Percentiles rank a stretch among this genome's conserved stretches.
Evolutionary conservation across 1,140 invertebrate species (phyloP).

Genomic region (Trachymyrmex septentrionalis): DNA sequence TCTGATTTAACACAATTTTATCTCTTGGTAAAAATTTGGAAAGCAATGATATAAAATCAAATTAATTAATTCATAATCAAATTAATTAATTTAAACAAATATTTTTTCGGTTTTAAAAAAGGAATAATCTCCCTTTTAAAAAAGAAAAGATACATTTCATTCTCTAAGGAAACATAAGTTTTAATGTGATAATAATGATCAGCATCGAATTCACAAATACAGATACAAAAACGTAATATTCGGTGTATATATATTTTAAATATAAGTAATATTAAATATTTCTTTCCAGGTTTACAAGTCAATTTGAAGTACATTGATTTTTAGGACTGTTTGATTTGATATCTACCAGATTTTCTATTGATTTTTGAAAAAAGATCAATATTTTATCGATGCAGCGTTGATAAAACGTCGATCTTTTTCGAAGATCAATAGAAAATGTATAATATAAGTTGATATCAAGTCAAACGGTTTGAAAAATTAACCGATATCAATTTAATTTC

Average conservation of each 20-base stretch:
- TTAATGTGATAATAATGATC: not conserved
- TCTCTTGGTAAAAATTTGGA: not conserved
- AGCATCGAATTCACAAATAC: not conserved
- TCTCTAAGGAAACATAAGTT: not conserved
- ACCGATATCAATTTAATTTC: too few relatives aligned
- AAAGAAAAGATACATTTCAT: not conserved
- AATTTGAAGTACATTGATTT: too few relatives aligned
- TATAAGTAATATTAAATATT: not conserved
- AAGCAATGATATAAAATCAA: not conserved
- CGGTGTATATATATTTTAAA: not conserved
- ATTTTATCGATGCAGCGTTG: too few relatives aligned
- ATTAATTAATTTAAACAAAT: not conserved
- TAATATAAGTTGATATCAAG: too few relatives aligned
- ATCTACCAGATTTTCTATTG: too few relatives aligned
- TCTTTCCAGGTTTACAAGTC: not conserved
- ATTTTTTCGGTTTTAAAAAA: not conserved
- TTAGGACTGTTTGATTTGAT: too few relatives aligned
- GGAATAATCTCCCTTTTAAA: not conserved
- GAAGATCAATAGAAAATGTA: too few relatives aligned
- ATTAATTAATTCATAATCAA: conserved; percentile 6
- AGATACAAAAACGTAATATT: not conserved
- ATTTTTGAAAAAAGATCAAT: too few relatives aligned
- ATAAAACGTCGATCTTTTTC: too few relatives aligned
- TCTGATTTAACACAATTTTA: not conserved
- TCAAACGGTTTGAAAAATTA: too few relatives aligned